phyloP scores from a whole-genome alignment of 2,888 invertebrate genomes.

The Chloromyia formosa region DNA sequence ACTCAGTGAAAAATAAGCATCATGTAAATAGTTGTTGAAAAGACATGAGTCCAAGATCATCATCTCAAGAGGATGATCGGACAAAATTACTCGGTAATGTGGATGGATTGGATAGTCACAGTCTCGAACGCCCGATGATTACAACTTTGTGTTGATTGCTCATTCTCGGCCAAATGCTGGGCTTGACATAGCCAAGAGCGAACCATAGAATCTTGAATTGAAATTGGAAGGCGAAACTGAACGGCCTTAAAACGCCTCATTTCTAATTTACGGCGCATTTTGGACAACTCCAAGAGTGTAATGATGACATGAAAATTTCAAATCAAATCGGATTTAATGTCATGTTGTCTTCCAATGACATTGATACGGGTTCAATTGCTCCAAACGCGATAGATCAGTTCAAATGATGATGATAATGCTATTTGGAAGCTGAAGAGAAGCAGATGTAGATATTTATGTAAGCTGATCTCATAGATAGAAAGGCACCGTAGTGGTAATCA shows the following conservation, averaged over 20 bases:
- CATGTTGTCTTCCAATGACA: slow-evolving; percentile 41
- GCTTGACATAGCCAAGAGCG: not conserved
- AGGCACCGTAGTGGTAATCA: not conserved
- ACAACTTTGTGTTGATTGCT: slow-evolving; percentile 30
- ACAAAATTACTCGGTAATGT: not conserved
- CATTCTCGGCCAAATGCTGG: not conserved
- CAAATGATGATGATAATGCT: not conserved
- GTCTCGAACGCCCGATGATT: not conserved
- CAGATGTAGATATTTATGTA: too few species aligned
- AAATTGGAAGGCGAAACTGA: slow-evolving; percentile 12
- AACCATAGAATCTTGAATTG: not conserved
- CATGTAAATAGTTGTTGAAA: slow-evolving; percentile 27
- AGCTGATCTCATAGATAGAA: too few species aligned
- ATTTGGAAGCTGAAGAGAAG: not conserved
- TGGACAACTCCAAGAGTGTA: not conserved
- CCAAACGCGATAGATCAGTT: not conserved
- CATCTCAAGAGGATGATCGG: slow-evolving; percentile 13
- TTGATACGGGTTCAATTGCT: slow-evolving; percentile 41
- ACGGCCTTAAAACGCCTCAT: not conserved
- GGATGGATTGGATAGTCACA: not conserved
- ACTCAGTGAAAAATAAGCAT: slow-evolving; percentile 23
- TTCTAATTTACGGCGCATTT: slow-evolving; percentile 1
- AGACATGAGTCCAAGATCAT: slow-evolving; percentile 3
- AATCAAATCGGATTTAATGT: slow-evolving; percentile 41
- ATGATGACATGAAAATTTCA: slow-evolving; percentile 36